Evolutionary conservation across 2,888 invertebrate species (phyloP), one percentile per base, ranked within the genome.

Genomic region (Junonia oenone): DNA sequence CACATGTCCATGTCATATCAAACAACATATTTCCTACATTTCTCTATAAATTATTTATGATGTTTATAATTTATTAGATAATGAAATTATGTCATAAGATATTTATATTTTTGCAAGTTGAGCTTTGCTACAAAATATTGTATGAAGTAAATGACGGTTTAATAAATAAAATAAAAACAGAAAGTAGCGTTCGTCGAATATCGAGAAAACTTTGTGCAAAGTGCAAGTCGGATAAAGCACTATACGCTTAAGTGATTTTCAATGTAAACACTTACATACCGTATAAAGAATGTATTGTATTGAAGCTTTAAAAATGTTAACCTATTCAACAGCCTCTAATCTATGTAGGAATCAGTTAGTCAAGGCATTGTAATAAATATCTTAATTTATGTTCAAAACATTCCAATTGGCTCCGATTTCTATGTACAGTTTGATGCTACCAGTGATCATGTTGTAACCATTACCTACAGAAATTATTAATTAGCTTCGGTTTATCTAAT

Each of bases 311-410:
- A 14, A 22, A 52, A 50, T 50, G 8, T 37, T 45, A 46, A 51
- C 37, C 47, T 55, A 58, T 56, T 53, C 53, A 56, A 13, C 29
- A 27, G 27, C 17, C 14, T 22, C 19, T 31, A 37, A 56, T 59
- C 49, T 55, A 49, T 33, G 33, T 50, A 46, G 46, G 29, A 8
- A 50, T 56, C 49, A 51, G 14, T 33, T 48, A 46, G 22, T 51
- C 29, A 47, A 26, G 9, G 15, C 45, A 54, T 51, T 54, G 38
- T 47, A 56, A 49, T 49, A 38, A 58, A 14, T 14, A 40, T 47
- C 33, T 29, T 54, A 47, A 53, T 54, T 54, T 56, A 57, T 59
- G 50, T 33, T 45, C 54, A 59, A 37, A 40, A 11, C 38, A 56
- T 56, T 45, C 51, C 27, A 51, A 35, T 40, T 46, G 35, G 31